Evolutionary conservation across 2,888 invertebrate genomes (phyloP).

Genomic region (Tipula helvola): DNA sequence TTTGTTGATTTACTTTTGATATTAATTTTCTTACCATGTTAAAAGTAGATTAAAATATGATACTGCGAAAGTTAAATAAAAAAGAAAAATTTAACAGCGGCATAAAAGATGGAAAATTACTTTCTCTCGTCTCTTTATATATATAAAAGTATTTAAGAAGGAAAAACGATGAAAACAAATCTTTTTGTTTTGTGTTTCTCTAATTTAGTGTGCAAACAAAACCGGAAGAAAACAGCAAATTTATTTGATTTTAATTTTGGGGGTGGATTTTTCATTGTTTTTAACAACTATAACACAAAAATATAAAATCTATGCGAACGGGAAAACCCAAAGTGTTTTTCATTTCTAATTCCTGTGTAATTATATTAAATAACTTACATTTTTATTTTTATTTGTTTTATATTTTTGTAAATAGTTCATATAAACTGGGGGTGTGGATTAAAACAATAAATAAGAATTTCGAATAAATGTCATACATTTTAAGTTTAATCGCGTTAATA

Average conservation of each 20-base stretch:
- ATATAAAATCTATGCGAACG: background rate
- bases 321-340: background rate
- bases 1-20: slow-evolving; percentile 4
- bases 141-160: background rate
- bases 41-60: slow-evolving; percentile 4
- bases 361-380: background rate
- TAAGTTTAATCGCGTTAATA: too few species aligned
- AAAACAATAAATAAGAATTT: background rate
- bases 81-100: background rate
- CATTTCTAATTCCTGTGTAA: background rate
- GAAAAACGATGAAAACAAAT: background rate
- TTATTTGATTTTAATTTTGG: background rate
- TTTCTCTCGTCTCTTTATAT: background rate
- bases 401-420: background rate
- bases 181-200: background rate
- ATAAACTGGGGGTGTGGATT: background rate
- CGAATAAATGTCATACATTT: too few species aligned
- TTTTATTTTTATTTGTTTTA: background rate
- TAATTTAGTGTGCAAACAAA: slow-evolving; percentile 4
- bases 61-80: background rate
- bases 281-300: background rate
- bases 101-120: background rate
- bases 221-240: background rate
- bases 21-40: background rate
- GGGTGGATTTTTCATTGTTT: background rate